Conservation (phyloP, 2,113 vertebrate species). For the Furnarius figulus region DNA sequence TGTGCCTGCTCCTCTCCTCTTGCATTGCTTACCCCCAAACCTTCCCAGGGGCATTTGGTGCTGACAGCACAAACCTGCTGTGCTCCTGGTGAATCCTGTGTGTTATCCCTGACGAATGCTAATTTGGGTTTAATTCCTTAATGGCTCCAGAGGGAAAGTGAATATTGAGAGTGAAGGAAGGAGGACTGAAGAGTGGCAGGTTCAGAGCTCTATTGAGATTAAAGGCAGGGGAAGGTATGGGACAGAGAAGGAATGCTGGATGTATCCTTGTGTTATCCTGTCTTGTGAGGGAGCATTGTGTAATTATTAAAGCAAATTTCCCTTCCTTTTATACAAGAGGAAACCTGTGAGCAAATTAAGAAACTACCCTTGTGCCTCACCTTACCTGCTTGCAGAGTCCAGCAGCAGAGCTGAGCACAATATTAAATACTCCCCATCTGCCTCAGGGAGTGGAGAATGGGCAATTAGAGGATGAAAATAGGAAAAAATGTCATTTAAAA, state of each 20-base stretch:
- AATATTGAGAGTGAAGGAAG: background rate
- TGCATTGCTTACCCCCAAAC: background rate
- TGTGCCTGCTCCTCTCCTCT: background rate
- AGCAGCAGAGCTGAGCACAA: background rate
- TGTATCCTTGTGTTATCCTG: background rate
- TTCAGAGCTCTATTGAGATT: background rate
- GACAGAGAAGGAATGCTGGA: background rate
- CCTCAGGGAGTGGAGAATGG: background rate
- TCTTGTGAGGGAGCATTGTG: background rate
- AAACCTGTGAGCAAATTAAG: background rate
- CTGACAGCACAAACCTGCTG: background rate
- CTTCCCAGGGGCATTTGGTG: background rate
- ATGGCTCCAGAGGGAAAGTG: background rate
- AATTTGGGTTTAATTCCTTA: background rate
- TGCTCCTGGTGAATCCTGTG: fast-evolving
- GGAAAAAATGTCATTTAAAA: background rate
- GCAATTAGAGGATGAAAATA: background rate
- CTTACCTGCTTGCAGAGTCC: background rate
- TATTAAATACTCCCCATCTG: background rate
- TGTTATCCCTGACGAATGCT: fast-evolving
- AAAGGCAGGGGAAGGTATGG: fast-evolving
- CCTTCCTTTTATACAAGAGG: background rate
- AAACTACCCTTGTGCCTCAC: background rate
- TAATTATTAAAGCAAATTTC: background rate
- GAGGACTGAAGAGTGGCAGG: background rate